Evolutionary conservation across 2,113 vertebrate species (phyloP).

Genomic region (Anhinga rufa): DNA sequence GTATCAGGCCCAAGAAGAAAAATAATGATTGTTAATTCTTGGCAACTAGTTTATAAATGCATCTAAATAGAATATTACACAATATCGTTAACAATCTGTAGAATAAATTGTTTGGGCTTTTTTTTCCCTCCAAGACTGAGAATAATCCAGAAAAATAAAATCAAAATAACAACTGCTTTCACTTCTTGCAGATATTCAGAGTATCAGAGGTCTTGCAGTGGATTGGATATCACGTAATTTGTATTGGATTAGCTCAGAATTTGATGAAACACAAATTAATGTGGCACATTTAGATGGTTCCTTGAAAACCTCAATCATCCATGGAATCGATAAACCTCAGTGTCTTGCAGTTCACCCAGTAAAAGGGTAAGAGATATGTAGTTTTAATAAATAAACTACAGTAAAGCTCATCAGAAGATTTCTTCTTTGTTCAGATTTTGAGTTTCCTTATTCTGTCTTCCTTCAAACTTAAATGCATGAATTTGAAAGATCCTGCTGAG

Average conservation of each 20-base stretch:
- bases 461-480: background rate
- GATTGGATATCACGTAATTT: constrained; percentile 98
- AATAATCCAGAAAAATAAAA: background rate
- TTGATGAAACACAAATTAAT: constrained; percentile 98
- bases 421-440: background rate
- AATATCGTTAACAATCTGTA: constrained; percentile 34
- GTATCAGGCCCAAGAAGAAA: constrained; percentile 2
- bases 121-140: background rate
- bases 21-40: constrained; percentile 32
- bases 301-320: constrained; percentile 96
- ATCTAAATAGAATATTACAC: constrained; percentile 22
- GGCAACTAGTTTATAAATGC: constrained; percentile 4
- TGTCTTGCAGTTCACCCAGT: constrained; percentile 92
- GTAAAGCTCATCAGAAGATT: background rate
- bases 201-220: constrained; percentile 91
- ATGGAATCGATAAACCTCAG: constrained; percentile 96
- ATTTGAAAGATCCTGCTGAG: background rate
- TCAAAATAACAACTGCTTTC: constrained; percentile 26
- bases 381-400: background rate
- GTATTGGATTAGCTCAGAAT: constrained; percentile 98
- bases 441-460: background rate
- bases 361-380: constrained; percentile 85
- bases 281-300: constrained; percentile 95
- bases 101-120: background rate
- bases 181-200: constrained; percentile 86